phyloP scores from a whole-genome alignment of 2,888 invertebrate species.

The Tetragnatha montana region DNA sequence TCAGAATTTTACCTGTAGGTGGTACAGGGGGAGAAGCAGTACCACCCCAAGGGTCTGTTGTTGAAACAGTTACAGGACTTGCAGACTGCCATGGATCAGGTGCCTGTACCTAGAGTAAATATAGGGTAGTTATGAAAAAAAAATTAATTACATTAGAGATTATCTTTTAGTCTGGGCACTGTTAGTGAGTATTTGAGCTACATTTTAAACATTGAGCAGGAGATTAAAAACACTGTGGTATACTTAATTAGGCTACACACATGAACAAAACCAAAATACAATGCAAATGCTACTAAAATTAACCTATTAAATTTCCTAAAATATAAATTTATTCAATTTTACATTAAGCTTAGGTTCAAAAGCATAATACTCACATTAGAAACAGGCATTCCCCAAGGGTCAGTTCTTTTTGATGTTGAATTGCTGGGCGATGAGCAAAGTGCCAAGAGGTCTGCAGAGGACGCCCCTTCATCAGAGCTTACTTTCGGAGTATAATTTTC shows the following conservation, averaged over 20 bases:
- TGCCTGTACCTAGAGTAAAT: not conserved
- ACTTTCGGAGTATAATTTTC: constrained; percentile 81
- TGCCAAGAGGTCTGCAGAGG: constrained; percentile 73
- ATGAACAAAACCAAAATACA: too few relatives aligned
- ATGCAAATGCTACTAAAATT: too few relatives aligned
- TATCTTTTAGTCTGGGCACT: too few relatives aligned
- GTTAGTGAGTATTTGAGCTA: too few relatives aligned
- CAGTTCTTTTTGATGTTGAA: constrained; percentile 59
- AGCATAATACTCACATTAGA: constrained; percentile 29
- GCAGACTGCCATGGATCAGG: constrained; percentile 64
- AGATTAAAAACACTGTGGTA: too few relatives aligned
- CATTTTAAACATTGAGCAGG: too few relatives aligned
- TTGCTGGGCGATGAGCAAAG: constrained; percentile 67
- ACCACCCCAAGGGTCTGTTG: constrained; percentile 61
- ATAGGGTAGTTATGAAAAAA: too few relatives aligned
- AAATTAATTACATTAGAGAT: too few relatives aligned
- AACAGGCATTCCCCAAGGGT: constrained; percentile 80
- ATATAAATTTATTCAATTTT: not conserved
- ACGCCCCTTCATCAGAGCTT: constrained; percentile 55
- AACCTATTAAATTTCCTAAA: not conserved
- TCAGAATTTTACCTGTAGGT: constrained; percentile 34
- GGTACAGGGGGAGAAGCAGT: constrained; percentile 42
- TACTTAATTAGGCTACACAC: too few relatives aligned
- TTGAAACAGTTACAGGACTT: constrained; percentile 43
- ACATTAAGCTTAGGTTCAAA: too few relatives aligned